phyloP scores from a whole-genome alignment of 2,113 vertebrate genomes.

The Catharus minimus region DNA sequence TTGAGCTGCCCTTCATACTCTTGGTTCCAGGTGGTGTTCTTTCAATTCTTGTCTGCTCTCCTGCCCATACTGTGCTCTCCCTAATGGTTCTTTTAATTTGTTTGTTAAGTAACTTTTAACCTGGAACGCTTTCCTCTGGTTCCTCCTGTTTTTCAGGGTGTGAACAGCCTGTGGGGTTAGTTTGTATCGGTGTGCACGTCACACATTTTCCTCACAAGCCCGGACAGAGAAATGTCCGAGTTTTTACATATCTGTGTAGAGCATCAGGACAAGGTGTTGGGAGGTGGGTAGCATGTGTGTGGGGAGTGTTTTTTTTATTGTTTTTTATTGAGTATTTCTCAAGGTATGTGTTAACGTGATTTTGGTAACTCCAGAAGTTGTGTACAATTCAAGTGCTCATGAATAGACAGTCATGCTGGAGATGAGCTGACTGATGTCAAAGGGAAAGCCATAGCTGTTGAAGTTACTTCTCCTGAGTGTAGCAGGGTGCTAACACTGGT shows the following conservation, averaged over 20 bases:
- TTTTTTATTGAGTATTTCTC: not conserved
- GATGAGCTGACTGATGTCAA: not conserved
- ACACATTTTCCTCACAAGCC: not conserved
- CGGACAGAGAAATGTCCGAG: not conserved
- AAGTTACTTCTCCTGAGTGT: not conserved
- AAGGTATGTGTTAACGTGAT: not conserved
- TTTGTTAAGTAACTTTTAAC: not conserved
- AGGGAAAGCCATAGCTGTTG: not conserved
- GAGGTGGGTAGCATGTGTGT: not conserved
- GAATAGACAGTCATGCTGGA: not conserved
- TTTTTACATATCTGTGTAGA: not conserved
- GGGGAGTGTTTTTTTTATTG: too few species aligned
- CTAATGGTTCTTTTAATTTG: not conserved
- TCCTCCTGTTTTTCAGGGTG: not conserved
- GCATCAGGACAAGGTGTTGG: not conserved
- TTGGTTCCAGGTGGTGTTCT: not conserved
- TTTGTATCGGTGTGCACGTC: accelerated
- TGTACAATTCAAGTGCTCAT: not conserved
- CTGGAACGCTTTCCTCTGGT: not conserved
- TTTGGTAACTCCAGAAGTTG: not conserved
- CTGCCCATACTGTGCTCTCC: not conserved
- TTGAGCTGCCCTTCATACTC: not conserved
- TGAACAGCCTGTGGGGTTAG: not conserved
- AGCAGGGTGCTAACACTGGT: not conserved
- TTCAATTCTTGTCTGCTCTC: not conserved